Percentiles rank a stretch among this genome's conserved stretches.
phyloP scores from a whole-genome alignment of 37 sponge, comb jelly and placozoan genomes.

The Haliclona indistincta region DNA sequence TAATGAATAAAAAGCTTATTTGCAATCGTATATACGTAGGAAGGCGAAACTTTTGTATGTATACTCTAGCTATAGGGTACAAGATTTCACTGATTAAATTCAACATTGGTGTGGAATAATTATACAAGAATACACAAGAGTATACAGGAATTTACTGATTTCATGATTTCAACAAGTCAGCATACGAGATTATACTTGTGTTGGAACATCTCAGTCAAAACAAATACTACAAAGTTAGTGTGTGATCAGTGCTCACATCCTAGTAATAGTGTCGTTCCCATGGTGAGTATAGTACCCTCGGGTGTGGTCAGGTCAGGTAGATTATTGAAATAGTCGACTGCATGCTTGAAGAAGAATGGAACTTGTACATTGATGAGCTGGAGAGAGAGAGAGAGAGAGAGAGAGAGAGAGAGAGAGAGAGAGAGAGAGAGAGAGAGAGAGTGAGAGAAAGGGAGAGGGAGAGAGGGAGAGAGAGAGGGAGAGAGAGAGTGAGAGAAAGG shows the following conservation, averaged over 20 bases:
- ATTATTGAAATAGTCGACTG: constrained; percentile 76
- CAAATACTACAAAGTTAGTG: too few species aligned
- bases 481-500: constrained; percentile 8
- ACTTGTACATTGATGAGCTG: constrained; percentile 87
- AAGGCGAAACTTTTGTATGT: too few species aligned
- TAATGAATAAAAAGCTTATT: too few species aligned
- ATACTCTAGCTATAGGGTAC: too few species aligned
- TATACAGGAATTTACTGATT: too few species aligned
- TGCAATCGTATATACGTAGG: too few species aligned
- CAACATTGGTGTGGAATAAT: too few species aligned
- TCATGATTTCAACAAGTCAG: not conserved
- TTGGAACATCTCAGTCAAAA: not conserved
- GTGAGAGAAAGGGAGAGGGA: constrained; percentile 24
- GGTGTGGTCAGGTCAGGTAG: constrained; percentile 59
- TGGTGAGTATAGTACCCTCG: constrained; percentile 69
- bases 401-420: not conserved
- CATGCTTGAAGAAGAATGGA: constrained; percentile 93
- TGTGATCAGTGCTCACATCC: constrained; percentile 65
- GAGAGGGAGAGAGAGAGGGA: not conserved
- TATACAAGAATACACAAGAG: constrained; percentile 1
- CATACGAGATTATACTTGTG: not conserved
- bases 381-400: constrained; percentile 3
- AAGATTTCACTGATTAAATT: too few species aligned
- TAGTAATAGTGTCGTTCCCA: constrained; percentile 78
- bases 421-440: constrained; percentile 19